Percentiles rank a stretch among this genome's conserved stretches.
Conservation (phyloP, 1,140 invertebrate genomes). For the Bombus confusus region DNA sequence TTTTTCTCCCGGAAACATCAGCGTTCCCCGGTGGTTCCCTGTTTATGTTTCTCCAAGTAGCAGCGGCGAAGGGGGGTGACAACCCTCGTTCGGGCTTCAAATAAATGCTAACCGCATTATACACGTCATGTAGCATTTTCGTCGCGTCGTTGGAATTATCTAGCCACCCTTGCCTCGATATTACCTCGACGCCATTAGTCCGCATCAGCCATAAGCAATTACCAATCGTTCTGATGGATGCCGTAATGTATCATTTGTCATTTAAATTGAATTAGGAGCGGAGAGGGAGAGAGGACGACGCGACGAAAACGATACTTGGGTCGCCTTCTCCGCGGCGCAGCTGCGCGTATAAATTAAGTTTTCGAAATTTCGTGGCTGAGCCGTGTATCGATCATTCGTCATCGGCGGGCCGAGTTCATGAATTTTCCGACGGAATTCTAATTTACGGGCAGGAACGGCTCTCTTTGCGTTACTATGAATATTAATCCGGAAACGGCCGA, state of each 20-base stretch:
- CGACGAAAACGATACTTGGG: conserved; percentile 46
- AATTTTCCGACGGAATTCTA: conserved; percentile 40
- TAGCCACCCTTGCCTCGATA: conserved; percentile 25
- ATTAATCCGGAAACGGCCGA: conserved; percentile 40
- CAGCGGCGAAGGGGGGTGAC: conserved; percentile 30
- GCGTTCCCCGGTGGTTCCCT: conserved; percentile 20
- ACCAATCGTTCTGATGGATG: conserved; percentile 62
- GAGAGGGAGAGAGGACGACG: not conserved
- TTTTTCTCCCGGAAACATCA: conserved; percentile 31
- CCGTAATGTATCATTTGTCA: conserved; percentile 58
- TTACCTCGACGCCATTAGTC: conserved; percentile 58
- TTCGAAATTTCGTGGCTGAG: conserved; percentile 16
- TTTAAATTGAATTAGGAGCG: conserved; percentile 56
- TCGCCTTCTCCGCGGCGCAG: not conserved
- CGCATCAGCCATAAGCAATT: conserved; percentile 58
- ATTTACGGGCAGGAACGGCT: conserved; percentile 1
- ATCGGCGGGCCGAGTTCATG: not conserved
- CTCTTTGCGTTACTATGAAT: conserved; percentile 36
- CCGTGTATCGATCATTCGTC: conserved; percentile 25
- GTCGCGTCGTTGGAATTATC: conserved; percentile 50
- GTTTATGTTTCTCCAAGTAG: conserved; percentile 47
- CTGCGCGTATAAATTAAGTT: conserved; percentile 34
- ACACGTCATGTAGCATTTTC: conserved; percentile 62
- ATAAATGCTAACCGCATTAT: conserved; percentile 68
- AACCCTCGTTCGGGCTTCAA: conserved; percentile 52